phyloP scores from a whole-genome alignment of 2,113 vertebrate genomes.

The Miniopterus natalensis region DNA sequence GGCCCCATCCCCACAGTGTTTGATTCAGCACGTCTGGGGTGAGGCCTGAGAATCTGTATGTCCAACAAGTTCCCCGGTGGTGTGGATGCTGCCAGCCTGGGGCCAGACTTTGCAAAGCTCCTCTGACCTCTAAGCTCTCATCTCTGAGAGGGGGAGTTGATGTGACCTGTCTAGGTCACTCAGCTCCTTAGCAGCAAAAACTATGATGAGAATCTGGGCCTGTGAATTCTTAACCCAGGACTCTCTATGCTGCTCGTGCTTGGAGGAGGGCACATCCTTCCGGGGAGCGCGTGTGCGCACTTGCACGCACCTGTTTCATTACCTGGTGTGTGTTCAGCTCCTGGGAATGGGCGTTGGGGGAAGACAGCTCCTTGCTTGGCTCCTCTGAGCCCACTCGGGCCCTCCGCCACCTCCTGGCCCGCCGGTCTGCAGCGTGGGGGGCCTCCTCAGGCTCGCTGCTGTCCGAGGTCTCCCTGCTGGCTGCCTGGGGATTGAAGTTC shows the following conservation, averaged over 20 bases:
- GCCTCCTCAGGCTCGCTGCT: conserved; percentile 94
- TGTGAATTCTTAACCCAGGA: background rate
- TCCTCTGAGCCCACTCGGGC: conserved; percentile 88
- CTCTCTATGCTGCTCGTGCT: background rate
- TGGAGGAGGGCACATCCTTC: background rate
- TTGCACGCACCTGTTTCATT: conserved; percentile 37
- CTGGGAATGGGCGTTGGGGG: conserved; percentile 63
- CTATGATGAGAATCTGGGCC: background rate
- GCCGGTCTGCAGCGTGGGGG: conserved; percentile 86
- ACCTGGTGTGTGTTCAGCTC: conserved; percentile 85
- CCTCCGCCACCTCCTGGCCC: conserved; percentile 91
- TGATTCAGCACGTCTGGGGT: background rate
- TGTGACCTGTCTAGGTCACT: background rate
- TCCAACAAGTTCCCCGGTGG: background rate
- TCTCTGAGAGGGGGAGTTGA: background rate
- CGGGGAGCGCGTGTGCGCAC: fast-evolving
- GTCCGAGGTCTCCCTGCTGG: conserved; percentile 88
- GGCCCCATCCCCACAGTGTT: background rate
- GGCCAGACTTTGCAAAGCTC: background rate
- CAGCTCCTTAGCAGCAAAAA: background rate
- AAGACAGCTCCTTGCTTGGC: conserved; percentile 74
- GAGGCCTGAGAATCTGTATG: background rate
- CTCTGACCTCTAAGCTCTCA: background rate
- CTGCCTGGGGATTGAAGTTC: conserved; percentile 95
- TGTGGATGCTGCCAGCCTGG: background rate